phyloP scores from a whole-genome alignment of 2,888 invertebrate genomes.

The Rhagonycha fulva region DNA sequence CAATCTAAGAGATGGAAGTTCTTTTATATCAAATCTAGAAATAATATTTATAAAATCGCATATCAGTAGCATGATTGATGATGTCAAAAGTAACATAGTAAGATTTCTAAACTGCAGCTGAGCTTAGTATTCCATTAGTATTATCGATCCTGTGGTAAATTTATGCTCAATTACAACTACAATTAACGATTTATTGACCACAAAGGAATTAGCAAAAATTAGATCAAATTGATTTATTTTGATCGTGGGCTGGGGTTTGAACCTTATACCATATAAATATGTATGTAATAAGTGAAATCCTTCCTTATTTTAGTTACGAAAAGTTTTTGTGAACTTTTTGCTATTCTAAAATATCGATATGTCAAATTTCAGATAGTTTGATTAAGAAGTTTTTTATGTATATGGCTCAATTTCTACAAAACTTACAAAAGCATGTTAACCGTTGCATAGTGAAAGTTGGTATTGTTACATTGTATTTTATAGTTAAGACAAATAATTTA shows the following conservation, averaged over 20 bases:
- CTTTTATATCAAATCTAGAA: slow-evolving; percentile 3
- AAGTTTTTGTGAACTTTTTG: background rate
- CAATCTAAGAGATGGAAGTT: slow-evolving; percentile 1
- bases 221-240: background rate
- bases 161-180: background rate
- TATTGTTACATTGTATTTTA: background rate
- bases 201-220: background rate
- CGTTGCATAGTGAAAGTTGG: background rate
- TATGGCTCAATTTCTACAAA: background rate
- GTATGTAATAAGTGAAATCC: background rate
- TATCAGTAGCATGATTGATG: slow-evolving; percentile 18
- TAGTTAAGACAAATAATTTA: slow-evolving; percentile 17
- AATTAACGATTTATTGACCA: background rate
- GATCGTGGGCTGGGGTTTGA: background rate
- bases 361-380: background rate
- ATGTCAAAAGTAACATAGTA: slow-evolving; percentile 10
- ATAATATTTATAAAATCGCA: slow-evolving; percentile 12
- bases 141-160: slow-evolving; percentile 1
- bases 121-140: slow-evolving; percentile 6
- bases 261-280: too few species aligned
- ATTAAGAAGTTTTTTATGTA: background rate
- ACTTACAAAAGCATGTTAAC: background rate
- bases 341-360: background rate
- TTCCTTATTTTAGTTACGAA: background rate
- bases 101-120: slow-evolving; percentile 9